Evolutionary conservation across 2,113 vertebrate species (phyloP), one percentile per base, ranked within the genome.

Genomic region (Amia ocellicauda): DNA sequence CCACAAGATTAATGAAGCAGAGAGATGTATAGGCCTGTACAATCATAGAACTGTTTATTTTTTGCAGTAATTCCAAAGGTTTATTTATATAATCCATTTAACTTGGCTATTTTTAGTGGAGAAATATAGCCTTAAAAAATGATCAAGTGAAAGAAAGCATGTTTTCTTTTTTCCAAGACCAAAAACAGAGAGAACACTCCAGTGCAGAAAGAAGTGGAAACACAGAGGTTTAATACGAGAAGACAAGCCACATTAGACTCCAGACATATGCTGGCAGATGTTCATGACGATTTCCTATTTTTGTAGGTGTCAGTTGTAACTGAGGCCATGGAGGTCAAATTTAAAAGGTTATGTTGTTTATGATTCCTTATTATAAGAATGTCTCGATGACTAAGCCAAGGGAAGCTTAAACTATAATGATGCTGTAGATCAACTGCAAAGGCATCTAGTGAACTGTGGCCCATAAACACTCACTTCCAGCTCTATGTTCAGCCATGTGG

Each of bases 401-500:
- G 10, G 28, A 31, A 19, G 51, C 36, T 5, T 20, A 20, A 31
- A 28, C 50, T 45, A 19, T 64, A 64, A 60, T 17, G 36, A 60
- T 49, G 36, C 49, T 27, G 22, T 11, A 49, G 61, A 41, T 60
- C 51, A 55, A 60, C 36, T 40, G 54, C 63, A 23, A 19, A 52
- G 23, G 47, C 54, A 40, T 27, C 51, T 54, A 58, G 20, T 17
- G 27, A 22, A 36, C 31, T 36, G 11, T 36, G 22, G 14, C 67
- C 42, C 43, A 16, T 49, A 10, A 28, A 55, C 22, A 64, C 16
- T 22, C 22, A 31, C 47, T 19, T 29, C 61, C 49, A 36, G 26
- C 49, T 49, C 68, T 49, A 10, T 29, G 14, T 4, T 47, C 14
- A 20, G 22, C 50, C 23, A 52, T 47, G n/a, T 55, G 10, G 56